These are phyloP conservation scores for Channa striata DNA, from an alignment of 2,797 vertebrate species.

Conservation along the genomic window DNA sequence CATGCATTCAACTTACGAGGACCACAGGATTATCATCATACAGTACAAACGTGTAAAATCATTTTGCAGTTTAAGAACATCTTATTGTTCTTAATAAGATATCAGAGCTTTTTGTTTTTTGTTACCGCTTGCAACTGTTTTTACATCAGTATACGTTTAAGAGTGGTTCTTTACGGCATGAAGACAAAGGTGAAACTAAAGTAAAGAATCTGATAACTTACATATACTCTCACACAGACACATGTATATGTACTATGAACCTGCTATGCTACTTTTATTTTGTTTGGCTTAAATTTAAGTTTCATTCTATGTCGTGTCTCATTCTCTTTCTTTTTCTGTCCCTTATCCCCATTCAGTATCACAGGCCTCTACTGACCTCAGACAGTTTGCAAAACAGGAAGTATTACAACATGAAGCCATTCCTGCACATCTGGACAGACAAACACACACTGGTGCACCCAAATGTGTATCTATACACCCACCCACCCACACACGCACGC, in stretches of 20 bases:
- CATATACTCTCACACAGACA: background rate
- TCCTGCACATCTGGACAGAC: conserved; percentile 79
- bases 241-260: background rate
- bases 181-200: background rate
- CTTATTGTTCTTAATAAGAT: too few species aligned
- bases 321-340: background rate
- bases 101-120: conserved; percentile 24
- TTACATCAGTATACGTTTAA: background rate
- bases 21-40: too few species aligned
- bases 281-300: conserved; percentile 1
- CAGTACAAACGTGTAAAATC: too few species aligned
- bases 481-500: conserved; percentile 1
- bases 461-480: conserved; percentile 38
- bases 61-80: too few species aligned
- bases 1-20: too few species aligned
- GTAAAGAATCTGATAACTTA: conserved; percentile 1
- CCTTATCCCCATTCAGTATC: conserved; percentile 17
- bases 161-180: background rate
- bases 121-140: too few species aligned
- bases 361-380: conserved; percentile 57
- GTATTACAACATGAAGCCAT: conserved; percentile 69
- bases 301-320: background rate
- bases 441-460: conserved; percentile 55
- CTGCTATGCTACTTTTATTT: background rate
- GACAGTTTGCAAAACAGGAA: conserved; percentile 80